Base-by-base conservation (phyloP, 1,140 invertebrate species). In the Heliothis subflexa region DNA sequence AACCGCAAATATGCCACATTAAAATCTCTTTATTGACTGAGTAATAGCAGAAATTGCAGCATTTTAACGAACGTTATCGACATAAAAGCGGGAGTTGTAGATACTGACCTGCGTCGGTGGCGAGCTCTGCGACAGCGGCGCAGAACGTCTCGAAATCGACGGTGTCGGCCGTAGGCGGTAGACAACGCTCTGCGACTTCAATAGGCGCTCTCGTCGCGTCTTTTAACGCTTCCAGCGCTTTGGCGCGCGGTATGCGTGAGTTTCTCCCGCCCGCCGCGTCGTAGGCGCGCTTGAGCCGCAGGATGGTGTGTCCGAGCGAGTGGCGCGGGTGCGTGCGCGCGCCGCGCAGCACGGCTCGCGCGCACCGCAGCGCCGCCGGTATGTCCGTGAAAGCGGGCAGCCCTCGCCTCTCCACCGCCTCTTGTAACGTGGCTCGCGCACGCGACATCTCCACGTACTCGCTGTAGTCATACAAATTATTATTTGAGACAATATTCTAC, bases 401-500 rank as follows among this genome's bases (percentile, higher is more conserved):
- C 3, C 96, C 96, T 79, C 96, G 95, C 78, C 96, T 93, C 90
- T 96, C 96, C 72, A 96, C 96, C 83, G 96, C 94, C 89, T 96
- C 95, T 88, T 96, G 95, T 80, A 97, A 88, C 78, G 96, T 95
- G 71, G 95, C 94, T 79, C 96, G 95, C 78, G 96, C 96, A 78
- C 96, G 91, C 75, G 95, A 95, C 76, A 97, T 85, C 91, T 96
- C 96, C 83, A 96, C 90, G 91, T 96, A 97, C 91, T 97, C 96
- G 89, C 96, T 96, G 87, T 9, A 92, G 78, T 25, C 21, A 80
- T 28, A 49, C 25, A 55, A 64, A 62, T 28, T 18, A 66, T 52
- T n/a, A 28, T 64, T 61, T 62, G 10, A 75, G 2, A 11, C 28
- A 28, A 16, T 18, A 62, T 75, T 64, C 55, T 64, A 9, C 47